Conservation (phyloP, 64 coral and sea anemone species). For the Montipora foliosa region DNA sequence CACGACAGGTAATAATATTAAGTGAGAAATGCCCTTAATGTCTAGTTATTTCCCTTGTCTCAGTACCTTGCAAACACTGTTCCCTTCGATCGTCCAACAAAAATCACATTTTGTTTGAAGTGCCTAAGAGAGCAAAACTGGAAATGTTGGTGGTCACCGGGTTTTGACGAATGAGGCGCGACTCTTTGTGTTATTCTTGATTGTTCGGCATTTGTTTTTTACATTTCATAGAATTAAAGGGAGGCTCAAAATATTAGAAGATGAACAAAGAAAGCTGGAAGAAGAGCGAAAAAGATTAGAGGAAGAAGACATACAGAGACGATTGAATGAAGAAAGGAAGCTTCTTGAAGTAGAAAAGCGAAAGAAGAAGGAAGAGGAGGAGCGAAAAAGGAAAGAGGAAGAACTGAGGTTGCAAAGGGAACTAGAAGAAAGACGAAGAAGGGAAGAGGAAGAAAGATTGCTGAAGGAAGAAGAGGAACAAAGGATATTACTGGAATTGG, state of each 20-base stretch:
- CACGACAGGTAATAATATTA: constrained; percentile 44
- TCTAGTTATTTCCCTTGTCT: too few species aligned
- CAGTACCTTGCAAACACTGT: too few species aligned
- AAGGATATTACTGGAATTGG: not conserved
- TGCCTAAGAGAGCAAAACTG: too few species aligned
- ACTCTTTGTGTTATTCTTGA: not conserved
- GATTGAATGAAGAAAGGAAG: not conserved
- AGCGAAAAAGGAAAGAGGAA: not conserved
- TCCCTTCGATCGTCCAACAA: too few species aligned
- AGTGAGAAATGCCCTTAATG: too few species aligned
- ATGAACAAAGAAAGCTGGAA: constrained; percentile 57
- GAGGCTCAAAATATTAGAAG: constrained; percentile 52
- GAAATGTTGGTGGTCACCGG: too few species aligned
- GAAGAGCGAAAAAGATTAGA: constrained; percentile 38
- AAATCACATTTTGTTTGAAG: too few species aligned
- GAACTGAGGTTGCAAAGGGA: constrained; percentile 12
- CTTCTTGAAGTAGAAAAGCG: constrained; percentile 5
- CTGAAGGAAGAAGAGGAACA: constrained; percentile 7
- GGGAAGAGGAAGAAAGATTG: constrained; percentile 30
- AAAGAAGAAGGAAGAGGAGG: constrained; percentile 25
- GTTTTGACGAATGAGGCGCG: too few species aligned
- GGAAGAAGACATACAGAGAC: constrained; percentile 35
- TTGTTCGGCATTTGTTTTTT: not conserved
- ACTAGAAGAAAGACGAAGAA: constrained; percentile 18
- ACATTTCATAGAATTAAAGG: constrained; percentile 41